These are phyloP conservation scores for Theretra japonica DNA, from an alignment of 2,888 invertebrate genomes.

Conservation along the genomic window DNA sequence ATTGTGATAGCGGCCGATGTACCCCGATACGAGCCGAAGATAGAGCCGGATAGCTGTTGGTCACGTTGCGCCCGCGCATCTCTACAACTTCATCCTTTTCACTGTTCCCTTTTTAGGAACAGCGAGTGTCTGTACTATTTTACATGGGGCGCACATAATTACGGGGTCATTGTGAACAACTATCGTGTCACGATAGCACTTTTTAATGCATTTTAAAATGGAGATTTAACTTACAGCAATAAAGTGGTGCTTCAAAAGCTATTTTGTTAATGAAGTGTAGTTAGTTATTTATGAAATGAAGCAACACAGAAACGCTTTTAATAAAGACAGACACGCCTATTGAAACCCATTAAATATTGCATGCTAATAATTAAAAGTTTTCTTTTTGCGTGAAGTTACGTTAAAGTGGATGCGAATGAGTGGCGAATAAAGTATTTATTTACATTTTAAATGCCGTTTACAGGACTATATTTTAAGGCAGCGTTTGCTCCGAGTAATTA, in stretches of 20 bases:
- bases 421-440: slow-evolving; percentile 17
- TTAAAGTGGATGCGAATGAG: slow-evolving; percentile 3
- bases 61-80: slow-evolving; percentile 54
- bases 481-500: slow-evolving; percentile 67
- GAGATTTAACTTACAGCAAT: neutral
- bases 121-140: slow-evolving; percentile 9
- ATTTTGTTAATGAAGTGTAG: neutral
- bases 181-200: neutral
- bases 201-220: neutral
- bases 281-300: neutral
- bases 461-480: slow-evolving; percentile 23
- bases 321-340: slow-evolving; percentile 14
- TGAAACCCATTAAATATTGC: slow-evolving; percentile 22
- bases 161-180: neutral
- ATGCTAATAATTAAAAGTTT: slow-evolving; percentile 21
- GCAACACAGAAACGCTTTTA: slow-evolving; percentile 20
- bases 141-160: slow-evolving; percentile 11
- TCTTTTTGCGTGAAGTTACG: slow-evolving; percentile 13
- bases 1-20: slow-evolving; percentile 58
- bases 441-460: slow-evolving; percentile 27
- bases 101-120: slow-evolving; percentile 13
- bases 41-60: slow-evolving; percentile 49
- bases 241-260: neutral
- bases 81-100: slow-evolving; percentile 55
- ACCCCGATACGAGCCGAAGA: slow-evolving; percentile 61